A percentile compares a stretch with the other conserved stretches of the same genome.
These are phyloP conservation scores for Caloenas nicobarica DNA, from an alignment of 2,113 vertebrate species.

Conservation along the genomic window DNA sequence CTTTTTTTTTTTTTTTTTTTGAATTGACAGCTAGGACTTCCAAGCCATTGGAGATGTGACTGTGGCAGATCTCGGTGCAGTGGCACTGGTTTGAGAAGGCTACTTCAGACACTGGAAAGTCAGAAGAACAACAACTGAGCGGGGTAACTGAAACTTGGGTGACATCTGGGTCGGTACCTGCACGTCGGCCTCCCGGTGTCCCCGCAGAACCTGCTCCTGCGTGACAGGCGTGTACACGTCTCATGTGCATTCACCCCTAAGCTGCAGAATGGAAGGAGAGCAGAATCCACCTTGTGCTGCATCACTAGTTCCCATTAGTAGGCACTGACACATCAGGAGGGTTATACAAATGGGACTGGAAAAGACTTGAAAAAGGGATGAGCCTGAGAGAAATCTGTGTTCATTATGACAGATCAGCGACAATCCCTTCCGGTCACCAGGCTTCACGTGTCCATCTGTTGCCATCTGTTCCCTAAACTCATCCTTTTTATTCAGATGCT, in stretches of 20 bases:
- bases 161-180: constrained; percentile 1
- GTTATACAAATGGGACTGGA: constrained; percentile 51
- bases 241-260: background rate
- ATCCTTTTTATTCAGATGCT: constrained; percentile 67
- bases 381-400: constrained; percentile 55
- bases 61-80: constrained; percentile 49
- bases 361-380: constrained; percentile 47
- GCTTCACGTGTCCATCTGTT: constrained; percentile 48
- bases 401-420: constrained; percentile 29
- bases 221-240: background rate
- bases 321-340: constrained; percentile 41
- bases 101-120: constrained; percentile 51
- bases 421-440: constrained; percentile 39
- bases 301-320: constrained; percentile 37
- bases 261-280: constrained; percentile 7
- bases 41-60: constrained; percentile 38
- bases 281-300: background rate
- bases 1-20: background rate
- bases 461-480: constrained; percentile 57
- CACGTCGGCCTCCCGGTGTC: constrained; percentile 30
- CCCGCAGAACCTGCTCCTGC: constrained; percentile 27
- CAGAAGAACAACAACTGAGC: constrained; percentile 28
- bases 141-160: background rate
- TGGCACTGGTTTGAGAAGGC: constrained; percentile 66
- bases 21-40: constrained; percentile 48